Evolutionary conservation across 1,140 invertebrate species (phyloP).

Genomic region (Melanaphis sacchari): DNA sequence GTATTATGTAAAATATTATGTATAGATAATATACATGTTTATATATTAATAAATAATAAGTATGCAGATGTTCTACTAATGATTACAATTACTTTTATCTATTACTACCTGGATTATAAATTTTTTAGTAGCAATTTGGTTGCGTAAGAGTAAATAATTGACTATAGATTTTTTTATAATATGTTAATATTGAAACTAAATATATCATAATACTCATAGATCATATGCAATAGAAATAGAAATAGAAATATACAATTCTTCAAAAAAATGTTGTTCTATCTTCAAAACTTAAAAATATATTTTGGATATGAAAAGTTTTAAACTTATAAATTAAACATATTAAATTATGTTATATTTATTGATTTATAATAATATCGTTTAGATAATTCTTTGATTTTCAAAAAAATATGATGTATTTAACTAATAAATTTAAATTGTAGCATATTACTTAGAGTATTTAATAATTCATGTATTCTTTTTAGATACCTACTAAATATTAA

Average conservation of each 20-base stretch:
- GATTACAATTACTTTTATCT: not conserved
- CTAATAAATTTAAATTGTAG: not conserved
- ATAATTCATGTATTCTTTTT: too few relatives aligned
- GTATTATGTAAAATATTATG: too few relatives aligned
- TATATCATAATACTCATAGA: not conserved
- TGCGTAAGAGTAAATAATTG: not conserved
- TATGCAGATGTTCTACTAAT: not conserved
- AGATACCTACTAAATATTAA: too few relatives aligned
- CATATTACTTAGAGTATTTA: too few relatives aligned
- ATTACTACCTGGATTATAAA: not conserved
- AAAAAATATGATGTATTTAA: not conserved
- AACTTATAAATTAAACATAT: not conserved
- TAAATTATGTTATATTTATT: not conserved
- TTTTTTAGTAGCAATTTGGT: not conserved
- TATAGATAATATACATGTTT: too few relatives aligned
- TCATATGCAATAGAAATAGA: too few relatives aligned
- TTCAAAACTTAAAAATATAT: too few relatives aligned
- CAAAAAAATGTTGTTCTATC: not conserved
- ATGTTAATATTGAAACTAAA: not conserved
- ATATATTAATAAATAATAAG: too few relatives aligned
- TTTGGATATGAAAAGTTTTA: not conserved
- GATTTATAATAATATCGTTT: not conserved
- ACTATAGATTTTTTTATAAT: not conserved
- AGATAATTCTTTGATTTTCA: not conserved
- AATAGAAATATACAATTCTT: not conserved